These are phyloP conservation scores for Camelus dromedarius DNA, from an alignment of 2,113 vertebrate species.

Conservation along the genomic window DNA sequence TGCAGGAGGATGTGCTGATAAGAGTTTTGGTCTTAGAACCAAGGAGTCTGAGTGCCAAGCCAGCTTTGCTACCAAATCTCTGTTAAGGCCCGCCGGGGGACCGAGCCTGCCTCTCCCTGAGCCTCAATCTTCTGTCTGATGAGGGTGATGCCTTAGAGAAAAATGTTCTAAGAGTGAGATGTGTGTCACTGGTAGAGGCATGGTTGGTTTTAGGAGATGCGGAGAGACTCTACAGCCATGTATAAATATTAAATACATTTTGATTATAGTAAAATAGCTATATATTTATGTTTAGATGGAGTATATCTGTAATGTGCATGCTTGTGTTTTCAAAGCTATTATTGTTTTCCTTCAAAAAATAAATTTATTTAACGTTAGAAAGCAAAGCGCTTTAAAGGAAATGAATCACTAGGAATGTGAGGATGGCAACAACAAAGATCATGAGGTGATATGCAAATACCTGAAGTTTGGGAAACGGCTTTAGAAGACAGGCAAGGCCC, in stretches of 20 bases:
- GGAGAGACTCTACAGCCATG: neutral
- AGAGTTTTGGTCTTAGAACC: neutral
- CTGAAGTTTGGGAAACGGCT: neutral
- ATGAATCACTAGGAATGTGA: neutral
- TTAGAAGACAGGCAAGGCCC: neutral
- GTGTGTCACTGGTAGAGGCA: neutral
- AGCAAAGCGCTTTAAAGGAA: neutral
- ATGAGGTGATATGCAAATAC: neutral
- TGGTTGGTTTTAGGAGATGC: neutral
- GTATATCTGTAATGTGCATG: neutral
- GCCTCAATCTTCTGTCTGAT: neutral
- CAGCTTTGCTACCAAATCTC: neutral
- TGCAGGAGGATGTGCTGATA: neutral
- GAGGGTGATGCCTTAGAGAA: neutral
- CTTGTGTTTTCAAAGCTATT: neutral
- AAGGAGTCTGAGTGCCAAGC: neutral
- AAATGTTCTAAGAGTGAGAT: neutral
- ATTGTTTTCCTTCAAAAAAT: neutral
- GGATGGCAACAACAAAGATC: neutral
- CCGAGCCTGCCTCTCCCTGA: neutral
- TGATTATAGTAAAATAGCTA: neutral
- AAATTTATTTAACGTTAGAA: neutral
- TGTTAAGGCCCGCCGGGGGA: neutral
- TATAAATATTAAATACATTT: neutral
- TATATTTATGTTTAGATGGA: neutral